These are phyloP conservation scores for Temnopleurus reevesii DNA, from an alignment of 53 echinoderm and acorn worm species.

Conservation along the genomic window DNA sequence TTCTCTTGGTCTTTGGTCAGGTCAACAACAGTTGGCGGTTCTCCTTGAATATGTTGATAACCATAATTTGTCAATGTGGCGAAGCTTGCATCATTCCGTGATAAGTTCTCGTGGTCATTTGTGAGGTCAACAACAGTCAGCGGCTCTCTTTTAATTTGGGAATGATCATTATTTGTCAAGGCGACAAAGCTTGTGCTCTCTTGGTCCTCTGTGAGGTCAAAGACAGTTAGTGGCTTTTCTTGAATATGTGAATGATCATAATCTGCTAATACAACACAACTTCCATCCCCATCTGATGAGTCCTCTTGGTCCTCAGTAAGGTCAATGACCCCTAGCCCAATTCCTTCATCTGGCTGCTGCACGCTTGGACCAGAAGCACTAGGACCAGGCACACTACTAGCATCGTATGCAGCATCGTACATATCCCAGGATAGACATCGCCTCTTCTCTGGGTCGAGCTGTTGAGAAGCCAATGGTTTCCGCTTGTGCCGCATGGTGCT, in stretches of 20 bases:
- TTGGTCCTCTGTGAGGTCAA: background rate
- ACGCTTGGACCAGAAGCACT: background rate
- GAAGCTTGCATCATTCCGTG: too few relatives aligned
- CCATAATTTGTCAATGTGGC: background rate
- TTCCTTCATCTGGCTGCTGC: background rate
- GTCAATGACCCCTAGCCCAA: background rate
- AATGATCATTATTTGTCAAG: background rate
- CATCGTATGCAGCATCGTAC: conserved; percentile 45
- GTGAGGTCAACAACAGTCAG: background rate
- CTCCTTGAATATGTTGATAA: too few relatives aligned
- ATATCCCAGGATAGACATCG: conserved; percentile 84
- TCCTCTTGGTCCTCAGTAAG: background rate
- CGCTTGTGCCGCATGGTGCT: conserved; percentile 66
- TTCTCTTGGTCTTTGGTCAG: background rate
- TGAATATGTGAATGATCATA: too few relatives aligned
- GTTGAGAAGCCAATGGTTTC: conserved; percentile 59
- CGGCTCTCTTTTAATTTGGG: too few relatives aligned
- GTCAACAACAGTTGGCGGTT: background rate
- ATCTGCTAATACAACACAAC: too few relatives aligned
- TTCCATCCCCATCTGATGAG: background rate
- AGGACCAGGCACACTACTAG: background rate
- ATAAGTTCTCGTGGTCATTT: background rate
- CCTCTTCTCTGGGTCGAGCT: conserved; percentile 75
- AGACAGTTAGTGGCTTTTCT: background rate
- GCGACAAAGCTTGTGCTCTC: background rate